Percentiles rank a stretch among this genome's conserved stretches.
These are phyloP conservation scores for Archilochus colubris DNA, from an alignment of 2,113 vertebrate genomes.

Conservation along the genomic window DNA sequence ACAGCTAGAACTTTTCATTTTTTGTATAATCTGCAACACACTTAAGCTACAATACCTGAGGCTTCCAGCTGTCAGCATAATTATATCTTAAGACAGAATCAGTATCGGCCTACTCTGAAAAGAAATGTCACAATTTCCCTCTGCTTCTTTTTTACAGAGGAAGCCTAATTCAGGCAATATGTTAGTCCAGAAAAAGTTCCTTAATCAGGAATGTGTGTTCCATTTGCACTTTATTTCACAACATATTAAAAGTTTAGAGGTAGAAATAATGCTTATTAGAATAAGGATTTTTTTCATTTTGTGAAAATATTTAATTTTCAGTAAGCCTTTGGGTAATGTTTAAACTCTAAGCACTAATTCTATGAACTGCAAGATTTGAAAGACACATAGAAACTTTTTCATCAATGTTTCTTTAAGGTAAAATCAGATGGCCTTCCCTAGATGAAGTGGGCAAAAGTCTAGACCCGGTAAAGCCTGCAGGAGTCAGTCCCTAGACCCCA, in stretches of 20 bases:
- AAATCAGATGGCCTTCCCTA: background rate
- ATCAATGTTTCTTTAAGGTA: background rate
- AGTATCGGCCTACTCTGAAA: conserved; percentile 55
- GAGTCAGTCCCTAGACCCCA: background rate
- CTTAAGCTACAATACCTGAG: background rate
- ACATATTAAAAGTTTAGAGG: background rate
- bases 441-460: background rate
- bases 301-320: background rate
- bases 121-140: conserved; percentile 55
- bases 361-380: background rate
- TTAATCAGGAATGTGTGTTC: background rate
- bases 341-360: background rate
- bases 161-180: background rate
- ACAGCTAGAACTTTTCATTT: conserved; percentile 13
- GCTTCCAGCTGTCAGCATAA: conserved; percentile 59
- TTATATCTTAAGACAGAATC: conserved; percentile 60
- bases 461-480: background rate
- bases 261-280: background rate
- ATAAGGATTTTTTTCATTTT: background rate
- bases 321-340: background rate
- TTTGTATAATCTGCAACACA: background rate
- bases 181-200: conserved; percentile 30
- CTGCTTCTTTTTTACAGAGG: conserved; percentile 42
- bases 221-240: background rate
- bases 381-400: background rate